Base-by-base conservation (phyloP, 2,888 invertebrate species). In the Ichneumoninae sp. region DNA sequence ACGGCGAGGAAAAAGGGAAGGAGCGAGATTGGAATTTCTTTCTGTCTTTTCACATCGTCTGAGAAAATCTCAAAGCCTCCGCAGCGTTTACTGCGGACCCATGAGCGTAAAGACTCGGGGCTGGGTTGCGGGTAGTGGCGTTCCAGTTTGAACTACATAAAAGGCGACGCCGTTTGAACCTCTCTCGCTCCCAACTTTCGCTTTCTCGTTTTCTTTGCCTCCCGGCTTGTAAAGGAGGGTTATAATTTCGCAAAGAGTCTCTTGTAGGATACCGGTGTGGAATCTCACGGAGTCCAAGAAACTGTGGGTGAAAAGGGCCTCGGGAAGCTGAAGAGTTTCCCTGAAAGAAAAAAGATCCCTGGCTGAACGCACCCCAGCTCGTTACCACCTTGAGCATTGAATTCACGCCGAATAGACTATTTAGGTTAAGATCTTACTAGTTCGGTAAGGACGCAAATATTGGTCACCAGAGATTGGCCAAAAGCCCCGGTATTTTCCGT, bases 231-330 rank as follows among this genome's bases (percentile, higher is more conserved):
- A 36, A 63, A 63, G 8, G 4, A 30, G 33, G 63, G 44, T 74
- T 74, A 74, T 74, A 74, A 74, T 74, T 74, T 65, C 33, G 74
- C 47, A n/a, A 60, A 63, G 47, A 63, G 60, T 13, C 57, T 57
- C 57, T 44, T 60, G 33, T 19, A 44, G 44, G 26, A 60, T 36
- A 26, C 47, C 33, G 19, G 30, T 33, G 44, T 13, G 33, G 33
- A 74, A 63, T 74, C 74, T 44, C 33, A 65, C 50, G 33, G 50
- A 74, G 47, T 47, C 63, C 19, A 50, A 47, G 63, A 26, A 74
- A 74, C 30, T 57, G 16, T 4, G 6, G 16, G 71, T 36, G 71
- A 52, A 70, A 70, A 33, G 19, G 8, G 70, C 16, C 3, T 33
- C 10, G 7, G 44, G 52, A 57, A 40, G 71, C 71, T 71, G 71